Conservation (phyloP, 2,888 invertebrate genomes). For the Silvanus unidentatus region DNA sequence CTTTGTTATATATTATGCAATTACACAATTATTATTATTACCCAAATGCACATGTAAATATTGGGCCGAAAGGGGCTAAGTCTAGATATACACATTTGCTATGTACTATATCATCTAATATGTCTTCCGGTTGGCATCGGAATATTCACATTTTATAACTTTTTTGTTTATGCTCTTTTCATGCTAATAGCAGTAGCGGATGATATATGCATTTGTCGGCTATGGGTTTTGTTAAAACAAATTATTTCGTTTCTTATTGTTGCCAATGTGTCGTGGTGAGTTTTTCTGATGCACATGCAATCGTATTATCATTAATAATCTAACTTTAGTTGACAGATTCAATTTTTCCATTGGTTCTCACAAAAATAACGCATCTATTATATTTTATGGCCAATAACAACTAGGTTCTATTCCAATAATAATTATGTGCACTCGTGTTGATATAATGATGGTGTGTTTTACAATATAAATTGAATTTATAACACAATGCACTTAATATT, state of each 20-base stretch:
- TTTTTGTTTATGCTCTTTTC: slow-evolving; percentile 39
- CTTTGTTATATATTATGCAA: background rate
- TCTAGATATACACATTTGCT: slow-evolving; percentile 28
- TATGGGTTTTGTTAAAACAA: slow-evolving; percentile 3
- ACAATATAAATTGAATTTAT: slow-evolving; percentile 31
- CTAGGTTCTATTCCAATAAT: too few species aligned
- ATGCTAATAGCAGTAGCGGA: slow-evolving; percentile 31
- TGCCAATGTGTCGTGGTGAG: too few species aligned
- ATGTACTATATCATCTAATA: slow-evolving; percentile 38
- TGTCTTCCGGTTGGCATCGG: slow-evolving; percentile 43
- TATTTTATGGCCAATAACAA: too few species aligned
- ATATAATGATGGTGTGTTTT: slow-evolving; percentile 1
- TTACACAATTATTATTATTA: background rate
- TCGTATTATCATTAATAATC: too few species aligned
- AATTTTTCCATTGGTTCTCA: too few species aligned
- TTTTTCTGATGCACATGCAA: too few species aligned
- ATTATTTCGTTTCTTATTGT: background rate
- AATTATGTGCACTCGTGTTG: background rate
- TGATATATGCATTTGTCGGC: slow-evolving; percentile 8
- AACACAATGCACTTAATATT: slow-evolving; percentile 35
- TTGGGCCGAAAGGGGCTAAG: background rate
- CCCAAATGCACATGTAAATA: slow-evolving; percentile 1
- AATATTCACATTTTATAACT: slow-evolving; percentile 38
- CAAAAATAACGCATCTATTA: too few species aligned
- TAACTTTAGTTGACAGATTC: too few species aligned